These are phyloP conservation scores for Hydraecia micacea DNA, from an alignment of 2,888 invertebrate genomes.

Conservation along the genomic window DNA sequence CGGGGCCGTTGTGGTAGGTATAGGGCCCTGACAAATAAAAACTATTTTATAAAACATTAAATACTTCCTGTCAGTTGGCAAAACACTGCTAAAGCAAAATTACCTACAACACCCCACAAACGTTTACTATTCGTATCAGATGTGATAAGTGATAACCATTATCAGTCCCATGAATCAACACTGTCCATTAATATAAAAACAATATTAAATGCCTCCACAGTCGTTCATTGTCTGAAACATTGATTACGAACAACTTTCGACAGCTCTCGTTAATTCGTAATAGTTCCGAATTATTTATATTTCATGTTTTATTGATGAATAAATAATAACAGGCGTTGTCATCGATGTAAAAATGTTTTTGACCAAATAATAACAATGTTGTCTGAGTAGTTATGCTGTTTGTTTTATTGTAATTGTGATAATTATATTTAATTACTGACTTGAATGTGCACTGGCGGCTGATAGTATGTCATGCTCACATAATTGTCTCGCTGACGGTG, in stretches of 20 bases:
- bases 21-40: background rate
- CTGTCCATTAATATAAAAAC: slow-evolving; percentile 38
- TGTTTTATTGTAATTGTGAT: background rate
- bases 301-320: slow-evolving; percentile 39
- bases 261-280: slow-evolving; percentile 38
- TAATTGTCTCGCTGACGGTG: no score
- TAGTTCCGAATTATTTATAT: slow-evolving; percentile 35
- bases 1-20: background rate
- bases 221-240: slow-evolving; percentile 12
- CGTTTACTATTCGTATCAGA: background rate
- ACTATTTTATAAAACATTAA: background rate
- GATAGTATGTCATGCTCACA: no score
- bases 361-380: background rate
- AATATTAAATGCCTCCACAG: slow-evolving; percentile 10
- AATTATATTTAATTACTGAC: background rate
- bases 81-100: background rate
- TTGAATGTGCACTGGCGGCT: no score
- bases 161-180: slow-evolving; percentile 25
- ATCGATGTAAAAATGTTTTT: slow-evolving; percentile 15
- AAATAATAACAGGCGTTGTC: slow-evolving; percentile 26
- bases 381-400: background rate
- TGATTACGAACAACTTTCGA: slow-evolving; percentile 37
- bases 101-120: slow-evolving; percentile 1
- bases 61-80: no score
- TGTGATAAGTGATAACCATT: background rate